These are phyloP conservation scores for Muscidifurax raptorellus DNA, from an alignment of 1,140 invertebrate species.

Conservation along the genomic window DNA sequence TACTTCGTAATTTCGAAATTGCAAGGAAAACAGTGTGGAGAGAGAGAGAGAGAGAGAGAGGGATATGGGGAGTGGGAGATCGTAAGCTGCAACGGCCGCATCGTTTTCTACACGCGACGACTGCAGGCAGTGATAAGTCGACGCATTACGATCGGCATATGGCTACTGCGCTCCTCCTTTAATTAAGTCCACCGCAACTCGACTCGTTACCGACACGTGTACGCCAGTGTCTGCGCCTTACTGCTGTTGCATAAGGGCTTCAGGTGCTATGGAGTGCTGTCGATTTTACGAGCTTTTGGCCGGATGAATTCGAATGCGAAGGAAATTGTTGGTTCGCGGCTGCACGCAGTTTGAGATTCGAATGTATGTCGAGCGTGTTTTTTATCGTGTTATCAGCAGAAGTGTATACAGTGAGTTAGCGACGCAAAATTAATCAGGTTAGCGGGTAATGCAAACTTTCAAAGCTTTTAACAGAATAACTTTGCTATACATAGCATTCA, in stretches of 20 bases:
- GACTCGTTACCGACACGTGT: conserved; percentile 27
- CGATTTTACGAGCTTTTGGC: conserved; percentile 18
- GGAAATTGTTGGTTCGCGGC: not conserved
- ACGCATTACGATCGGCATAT: conserved; percentile 20
- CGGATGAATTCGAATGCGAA: conserved; percentile 6
- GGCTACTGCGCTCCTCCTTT: not conserved
- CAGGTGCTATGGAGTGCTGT: not conserved
- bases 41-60: no score
- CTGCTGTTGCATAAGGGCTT: conserved; percentile 14
- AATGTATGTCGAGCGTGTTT: no score
- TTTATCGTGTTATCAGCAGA: no score
- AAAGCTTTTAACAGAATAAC: no score
- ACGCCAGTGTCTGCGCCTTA: not conserved
- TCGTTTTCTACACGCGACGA: conserved; percentile 22
- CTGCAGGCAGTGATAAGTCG: not conserved
- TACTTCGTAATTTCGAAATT: not conserved
- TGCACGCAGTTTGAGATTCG: no score
- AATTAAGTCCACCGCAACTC: conserved; percentile 25
- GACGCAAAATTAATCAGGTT: no score
- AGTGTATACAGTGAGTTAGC: no score
- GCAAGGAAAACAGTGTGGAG: not conserved
- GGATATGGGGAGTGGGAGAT: not conserved
- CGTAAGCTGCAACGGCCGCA: not conserved
- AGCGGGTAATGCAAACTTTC: no score
- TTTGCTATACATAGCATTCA: no score